A percentile compares a stretch with the other conserved stretches of the same genome.
phyloP scores from a whole-genome alignment of 2,888 invertebrate species.

The Choristoneura rosaceana region DNA sequence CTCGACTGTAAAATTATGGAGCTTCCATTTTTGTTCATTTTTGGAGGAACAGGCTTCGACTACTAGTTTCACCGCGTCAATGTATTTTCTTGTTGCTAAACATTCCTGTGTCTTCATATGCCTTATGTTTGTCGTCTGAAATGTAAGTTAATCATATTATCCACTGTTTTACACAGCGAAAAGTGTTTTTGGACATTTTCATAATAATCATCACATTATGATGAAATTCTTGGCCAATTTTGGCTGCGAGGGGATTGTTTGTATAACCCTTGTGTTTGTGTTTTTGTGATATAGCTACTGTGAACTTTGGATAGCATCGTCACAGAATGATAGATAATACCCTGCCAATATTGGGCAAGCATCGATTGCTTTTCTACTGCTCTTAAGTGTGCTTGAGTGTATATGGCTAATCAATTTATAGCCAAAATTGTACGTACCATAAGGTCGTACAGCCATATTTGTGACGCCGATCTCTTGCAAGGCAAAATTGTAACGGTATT shows the following conservation, averaged over 20 bases:
- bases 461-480: constrained; percentile 93
- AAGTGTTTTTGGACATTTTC: neutral
- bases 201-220: no score
- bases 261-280: no score
- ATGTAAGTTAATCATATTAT: constrained; percentile 32
- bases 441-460: constrained; percentile 90
- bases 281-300: neutral
- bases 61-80: constrained; percentile 45
- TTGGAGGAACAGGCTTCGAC: constrained; percentile 50
- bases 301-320: no score
- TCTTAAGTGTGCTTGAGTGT: no score
- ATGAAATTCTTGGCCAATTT: no score
- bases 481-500: constrained; percentile 92
- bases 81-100: constrained; percentile 49
- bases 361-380: no score
- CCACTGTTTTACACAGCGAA: neutral
- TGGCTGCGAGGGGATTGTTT: no score
- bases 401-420: no score
- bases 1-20: constrained; percentile 56
- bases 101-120: constrained; percentile 57
- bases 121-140: constrained; percentile 58
- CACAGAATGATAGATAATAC: no score
- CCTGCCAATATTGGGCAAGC: no score
- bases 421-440: constrained; percentile 67
- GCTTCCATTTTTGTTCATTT: constrained; percentile 57